Evolutionary conservation across 2,888 invertebrate genomes (phyloP), one percentile per base, ranked within the genome.

Genomic region (Agrotis ipsilon): DNA sequence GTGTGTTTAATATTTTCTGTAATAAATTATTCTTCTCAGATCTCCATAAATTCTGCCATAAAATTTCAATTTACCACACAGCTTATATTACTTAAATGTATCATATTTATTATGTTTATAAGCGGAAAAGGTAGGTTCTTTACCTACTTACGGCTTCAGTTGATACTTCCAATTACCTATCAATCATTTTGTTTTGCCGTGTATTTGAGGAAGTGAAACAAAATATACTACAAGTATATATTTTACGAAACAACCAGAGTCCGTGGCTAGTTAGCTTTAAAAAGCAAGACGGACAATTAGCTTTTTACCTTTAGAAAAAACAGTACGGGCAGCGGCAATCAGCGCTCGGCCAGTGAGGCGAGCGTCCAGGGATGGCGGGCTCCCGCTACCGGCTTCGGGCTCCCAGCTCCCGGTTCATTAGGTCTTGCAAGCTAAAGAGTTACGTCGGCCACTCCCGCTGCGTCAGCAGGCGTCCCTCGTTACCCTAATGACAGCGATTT

Each of bases 401-500:
- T 92, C 75, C 87, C 63, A 51, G 54, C 54, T 67, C 49, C 80
- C 91, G 92, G 93, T 94, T 94, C 94, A 95, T 94, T 94, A 94
- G 94, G 92, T 92, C 91, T 89, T 88, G 89, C 89, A 83, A 89
- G 88, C 90, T 90, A 92, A 92, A 92, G 92, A 93, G 93, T 92
- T 92, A 91, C 90, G 90, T 87, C 88, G 89, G 89, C 87, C 90
- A 87, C 89, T 88, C 89, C 87, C 91, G 93, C 94, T 89, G 92
- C 92, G 93, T 94, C 95, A 94, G 94, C 93, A 86, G 87, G 89
- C 89, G 88, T 85, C 92, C 91, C 94, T 94, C 95, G 95, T 95
- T 95, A 95, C 92, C 91, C 93, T 96, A 96, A 96, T 94, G 95
- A 94, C 92, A 94, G 91, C 94, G 93, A 95, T 95, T 95, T 94